Base-by-base conservation (phyloP, 2,113 vertebrate species). In the Periophthalmus modestus region DNA sequence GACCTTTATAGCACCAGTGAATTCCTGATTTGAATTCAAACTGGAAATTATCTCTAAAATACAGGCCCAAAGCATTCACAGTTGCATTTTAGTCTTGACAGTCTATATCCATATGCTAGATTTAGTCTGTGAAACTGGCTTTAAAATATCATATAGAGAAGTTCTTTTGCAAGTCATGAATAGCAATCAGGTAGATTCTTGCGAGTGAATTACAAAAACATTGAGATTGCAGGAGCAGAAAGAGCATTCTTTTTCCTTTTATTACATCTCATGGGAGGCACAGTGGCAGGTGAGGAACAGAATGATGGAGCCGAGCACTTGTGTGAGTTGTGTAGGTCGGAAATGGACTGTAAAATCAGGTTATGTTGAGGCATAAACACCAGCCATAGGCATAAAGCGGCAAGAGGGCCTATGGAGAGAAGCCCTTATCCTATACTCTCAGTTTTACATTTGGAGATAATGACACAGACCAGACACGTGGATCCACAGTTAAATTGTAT, bases 391-490 rank as follows among this genome's bases (percentile, higher is more conserved):
- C 61, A 62, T 23, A 69, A 55, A 85, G 19, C 34, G 50, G 16
- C 69, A 34, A 71, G 48, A 73, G 72, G 59, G 65, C 11, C 69
- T 63, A 9, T 66, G 47, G 48, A 69, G 21, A 77, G 72, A 76
- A 79, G 81, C 0, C 16, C 55, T 83, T 77, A 81, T 80, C 73
- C 75, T 63, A 74, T 62, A 2, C 57, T 48, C 71, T 77, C 67
- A 65, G 75, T 43, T 62, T 61, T 43, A 14, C 21, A 76, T 68
- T 74, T 24, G 14, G 58, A 84, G 66, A 69, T 68, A 59, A 75
- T 70, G 46, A 57, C 48, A 66, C 36, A 36, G 21, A 54, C 47
- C 71, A 48, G 78, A 72, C 67, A 72, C 69, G 76, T 66, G 65
- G 47, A 73, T 70, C 65, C 59, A 18, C 55, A 10, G 65, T 68